These are phyloP conservation scores for Geotrypetes seraphini DNA, from an alignment of 2,797 vertebrate genomes.

Conservation along the genomic window DNA sequence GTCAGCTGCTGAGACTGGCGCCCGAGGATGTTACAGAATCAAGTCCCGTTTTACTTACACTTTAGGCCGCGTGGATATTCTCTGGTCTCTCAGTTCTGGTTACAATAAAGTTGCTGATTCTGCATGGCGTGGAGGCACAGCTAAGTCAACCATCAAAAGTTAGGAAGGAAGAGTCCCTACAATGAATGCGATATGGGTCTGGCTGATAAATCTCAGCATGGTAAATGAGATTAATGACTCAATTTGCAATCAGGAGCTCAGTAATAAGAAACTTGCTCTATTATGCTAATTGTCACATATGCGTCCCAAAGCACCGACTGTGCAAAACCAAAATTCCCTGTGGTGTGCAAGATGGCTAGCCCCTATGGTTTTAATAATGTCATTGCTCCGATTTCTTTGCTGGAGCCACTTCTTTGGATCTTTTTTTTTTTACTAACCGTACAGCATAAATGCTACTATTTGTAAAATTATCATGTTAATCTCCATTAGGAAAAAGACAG, in stretches of 20 bases:
- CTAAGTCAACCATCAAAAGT: not conserved
- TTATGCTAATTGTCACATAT: constrained; percentile 33
- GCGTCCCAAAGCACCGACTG: constrained; percentile 31
- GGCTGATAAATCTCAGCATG: constrained; percentile 16
- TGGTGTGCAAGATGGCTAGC: constrained; percentile 3
- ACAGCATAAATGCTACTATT: constrained; percentile 11
- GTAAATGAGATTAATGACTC: constrained; percentile 45
- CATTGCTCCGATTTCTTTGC: constrained; percentile 12
- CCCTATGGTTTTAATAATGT: constrained; percentile 34
- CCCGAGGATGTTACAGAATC: no score
- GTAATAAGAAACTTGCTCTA: constrained; percentile 38
- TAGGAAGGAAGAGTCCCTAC: not conserved
- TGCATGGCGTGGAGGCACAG: not conserved
- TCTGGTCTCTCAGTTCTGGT: no score
- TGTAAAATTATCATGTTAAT: constrained; percentile 13
- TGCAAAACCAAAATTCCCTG: constrained; percentile 25
- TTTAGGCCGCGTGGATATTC: no score
- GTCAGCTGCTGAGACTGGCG: no score
- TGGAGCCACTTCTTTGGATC: constrained; percentile 27
- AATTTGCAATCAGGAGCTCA: constrained; percentile 36
- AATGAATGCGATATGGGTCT: not conserved
- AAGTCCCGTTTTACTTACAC: no score
- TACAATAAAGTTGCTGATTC: no score
- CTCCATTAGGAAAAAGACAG: constrained; percentile 8
- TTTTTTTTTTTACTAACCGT: constrained; percentile 7